Evolutionary conservation across 2,888 invertebrate species (phyloP).

Genomic region (Synanthedon tipuliformis): DNA sequence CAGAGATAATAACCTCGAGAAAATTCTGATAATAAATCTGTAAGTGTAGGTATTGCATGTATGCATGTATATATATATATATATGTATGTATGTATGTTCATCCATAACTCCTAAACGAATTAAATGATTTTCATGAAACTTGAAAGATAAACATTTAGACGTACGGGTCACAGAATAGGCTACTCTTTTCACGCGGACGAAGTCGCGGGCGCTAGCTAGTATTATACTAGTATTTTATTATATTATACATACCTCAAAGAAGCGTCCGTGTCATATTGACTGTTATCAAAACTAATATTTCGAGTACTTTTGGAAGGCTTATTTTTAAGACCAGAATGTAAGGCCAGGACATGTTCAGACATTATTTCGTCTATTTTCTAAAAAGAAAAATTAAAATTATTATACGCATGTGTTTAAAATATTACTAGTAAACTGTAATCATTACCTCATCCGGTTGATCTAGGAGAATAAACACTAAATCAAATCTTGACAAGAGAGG

Average conservation of each 20-base stretch:
- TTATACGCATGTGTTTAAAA: neutral
- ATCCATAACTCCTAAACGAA: too few relatives aligned
- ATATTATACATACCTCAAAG: conserved; percentile 40
- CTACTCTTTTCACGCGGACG: too few relatives aligned
- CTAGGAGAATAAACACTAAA: conserved; percentile 89
- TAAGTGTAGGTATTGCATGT: too few relatives aligned
- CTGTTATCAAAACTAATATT: conserved; percentile 34
- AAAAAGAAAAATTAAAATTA: conserved; percentile 18
- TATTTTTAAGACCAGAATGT: conserved; percentile 67
- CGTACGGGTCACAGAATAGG: too few relatives aligned
- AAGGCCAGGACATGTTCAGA: conserved; percentile 87
- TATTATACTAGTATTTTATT: too few relatives aligned
- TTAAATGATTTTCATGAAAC: too few relatives aligned
- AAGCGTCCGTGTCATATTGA: conserved; percentile 38
- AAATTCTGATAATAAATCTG: too few relatives aligned
- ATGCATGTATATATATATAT: too few relatives aligned
- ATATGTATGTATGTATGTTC: too few relatives aligned
- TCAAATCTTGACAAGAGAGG: conserved; percentile 93
- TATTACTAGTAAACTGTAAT: neutral
- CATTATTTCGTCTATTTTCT: conserved; percentile 80
- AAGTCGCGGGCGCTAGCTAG: too few relatives aligned
- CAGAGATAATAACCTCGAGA: too few relatives aligned
- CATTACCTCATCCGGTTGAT: conserved; percentile 84
- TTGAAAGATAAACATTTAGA: too few relatives aligned
- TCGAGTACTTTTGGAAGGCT: conserved; percentile 16